A percentile compares a stretch with the other conserved stretches of the same genome.
Evolutionary conservation across 1,140 invertebrate species (phyloP).

Genomic region (Hormaphis cornu): DNA sequence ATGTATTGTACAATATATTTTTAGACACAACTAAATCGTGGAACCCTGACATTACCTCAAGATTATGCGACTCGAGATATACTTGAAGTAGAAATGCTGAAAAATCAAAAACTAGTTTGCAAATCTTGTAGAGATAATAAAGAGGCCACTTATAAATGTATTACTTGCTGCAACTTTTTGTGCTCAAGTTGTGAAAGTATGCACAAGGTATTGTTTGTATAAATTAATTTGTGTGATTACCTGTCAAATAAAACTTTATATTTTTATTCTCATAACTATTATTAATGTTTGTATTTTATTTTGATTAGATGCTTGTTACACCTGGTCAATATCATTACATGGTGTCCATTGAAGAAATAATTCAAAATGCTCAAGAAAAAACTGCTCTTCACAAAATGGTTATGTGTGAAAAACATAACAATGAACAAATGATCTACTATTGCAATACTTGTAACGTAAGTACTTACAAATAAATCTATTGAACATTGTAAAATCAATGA

Average conservation of each 20-base stretch:
- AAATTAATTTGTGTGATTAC: background rate
- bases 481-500: background rate
- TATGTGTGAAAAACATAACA: slow-evolving; percentile 62
- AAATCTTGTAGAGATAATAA: slow-evolving; percentile 83
- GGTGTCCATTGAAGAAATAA: slow-evolving; percentile 74
- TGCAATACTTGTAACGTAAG: slow-evolving; percentile 68
- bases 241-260: background rate
- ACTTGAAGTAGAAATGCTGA: slow-evolving; percentile 70
- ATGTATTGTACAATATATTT: slow-evolving; percentile 30
- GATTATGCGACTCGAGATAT: slow-evolving; percentile 79
- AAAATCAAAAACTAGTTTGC: slow-evolving; percentile 64
- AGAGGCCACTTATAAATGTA: slow-evolving; percentile 80
- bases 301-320: slow-evolving; percentile 58
- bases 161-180: slow-evolving; percentile 85
- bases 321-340: slow-evolving; percentile 89
- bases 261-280: background rate
- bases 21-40: slow-evolving; percentile 50
- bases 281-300: background rate
- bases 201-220: slow-evolving; percentile 53
- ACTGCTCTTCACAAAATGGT: slow-evolving; percentile 71
- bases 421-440: slow-evolving; percentile 70
- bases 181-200: slow-evolving; percentile 88
- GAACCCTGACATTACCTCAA: slow-evolving; percentile 61
- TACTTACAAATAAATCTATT: no score
- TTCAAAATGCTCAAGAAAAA: slow-evolving; percentile 57